Base-by-base conservation (phyloP, 1,140 invertebrate genomes). In the Bombus cullumanus region DNA sequence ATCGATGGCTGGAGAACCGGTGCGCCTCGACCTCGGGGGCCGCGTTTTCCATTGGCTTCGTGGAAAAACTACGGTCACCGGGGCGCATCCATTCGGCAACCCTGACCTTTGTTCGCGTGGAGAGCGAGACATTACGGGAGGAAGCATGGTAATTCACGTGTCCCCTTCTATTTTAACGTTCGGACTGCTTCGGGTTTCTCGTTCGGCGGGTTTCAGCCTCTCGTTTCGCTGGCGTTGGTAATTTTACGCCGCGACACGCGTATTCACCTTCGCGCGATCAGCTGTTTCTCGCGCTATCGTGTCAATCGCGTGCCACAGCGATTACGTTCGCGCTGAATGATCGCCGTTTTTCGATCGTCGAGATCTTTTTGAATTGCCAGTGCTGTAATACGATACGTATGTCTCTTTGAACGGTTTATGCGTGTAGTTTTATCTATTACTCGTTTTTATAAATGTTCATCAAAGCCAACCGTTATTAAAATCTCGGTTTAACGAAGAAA, bases 31-130 rank as follows among this genome's bases (percentile, higher is more conserved):
- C 57, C 75, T 62, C 53, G 53, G 1, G 12, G 31, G 22, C 8
- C 76, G 10, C 15, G 37, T 41, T 78, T n/a, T 66, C 59, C 39
- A 41, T 39, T 28, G 57, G 8, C 15, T 39, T 41, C 18, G 37
- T 31, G 18, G 37, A 41, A 78, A 64, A 62, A 62, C 18, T 66
- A 64, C 15, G 34, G 28, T 39, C 31, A 13, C 43, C 37, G 15
- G 28, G 13, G 15, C 28, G 28, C 64, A 18, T 66, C 28, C 64
- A 47, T 37, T 81, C 31, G 80, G 1, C 28, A 59, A 43, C 71
- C 81, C 81, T 82, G 81, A 82, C 81, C 81, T 82, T 75, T 82
- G 57, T 5, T 41, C 69, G 53, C 34, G 41, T 37, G 22, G 31
- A 37, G 37, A 18, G 10, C 22, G 12, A 22, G 31, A 34, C n/a